A percentile compares a stretch with the other conserved stretches of the same genome.
Conservation (phyloP, 2,888 invertebrate species). For the Epirrita christyi region DNA sequence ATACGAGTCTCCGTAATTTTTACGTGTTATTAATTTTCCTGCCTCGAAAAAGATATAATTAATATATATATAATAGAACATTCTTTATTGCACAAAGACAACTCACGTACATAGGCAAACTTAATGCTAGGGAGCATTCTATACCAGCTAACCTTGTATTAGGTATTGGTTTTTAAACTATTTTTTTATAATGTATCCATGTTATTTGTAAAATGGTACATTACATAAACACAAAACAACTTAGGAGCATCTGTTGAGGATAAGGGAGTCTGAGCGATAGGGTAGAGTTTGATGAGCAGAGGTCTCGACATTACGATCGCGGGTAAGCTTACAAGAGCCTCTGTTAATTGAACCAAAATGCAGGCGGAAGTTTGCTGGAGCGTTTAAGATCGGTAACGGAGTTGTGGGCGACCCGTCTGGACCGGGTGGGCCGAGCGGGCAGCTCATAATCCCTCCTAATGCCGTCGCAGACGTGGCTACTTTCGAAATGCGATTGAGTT, state of each 20-base stretch:
- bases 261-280: constrained; percentile 35
- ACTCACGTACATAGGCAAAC: too few relatives aligned
- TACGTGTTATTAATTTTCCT: too few relatives aligned
- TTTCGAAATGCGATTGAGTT: constrained; percentile 30
- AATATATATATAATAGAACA: too few relatives aligned
- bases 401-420: constrained; percentile 38
- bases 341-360: constrained; percentile 52
- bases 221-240: constrained; percentile 30
- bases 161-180: too few relatives aligned
- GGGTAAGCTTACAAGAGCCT: constrained; percentile 41
- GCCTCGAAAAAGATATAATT: too few relatives aligned
- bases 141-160: too few relatives aligned
- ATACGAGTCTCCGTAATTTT: too few relatives aligned
- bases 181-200: too few relatives aligned
- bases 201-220: too few relatives aligned
- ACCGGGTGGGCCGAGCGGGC: constrained; percentile 34
- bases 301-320: constrained; percentile 42
- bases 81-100: too few relatives aligned
- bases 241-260: constrained; percentile 37
- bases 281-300: constrained; percentile 40
- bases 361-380: constrained; percentile 54
- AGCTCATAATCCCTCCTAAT: constrained; percentile 51
- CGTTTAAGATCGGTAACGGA: constrained; percentile 51
- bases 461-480: constrained; percentile 40
- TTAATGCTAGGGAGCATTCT: too few relatives aligned